Conservation (phyloP, 2,888 invertebrate species). For the Azorinus chamasolen region DNA sequence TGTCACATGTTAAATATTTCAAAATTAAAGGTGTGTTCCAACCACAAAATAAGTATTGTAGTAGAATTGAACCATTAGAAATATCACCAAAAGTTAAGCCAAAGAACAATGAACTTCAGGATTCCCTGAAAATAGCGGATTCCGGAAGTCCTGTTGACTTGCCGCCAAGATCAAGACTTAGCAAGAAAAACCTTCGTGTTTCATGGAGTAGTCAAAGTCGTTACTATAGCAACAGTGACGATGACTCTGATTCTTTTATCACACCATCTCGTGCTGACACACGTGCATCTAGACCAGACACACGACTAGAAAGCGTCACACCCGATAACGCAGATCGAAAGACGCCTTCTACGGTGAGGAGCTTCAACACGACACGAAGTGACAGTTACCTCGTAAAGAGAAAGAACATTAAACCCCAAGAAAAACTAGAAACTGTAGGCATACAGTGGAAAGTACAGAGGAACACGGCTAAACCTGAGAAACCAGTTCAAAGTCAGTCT, state of each 20-base stretch:
- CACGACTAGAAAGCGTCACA: conserved; percentile 5
- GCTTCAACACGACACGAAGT: conserved; percentile 40
- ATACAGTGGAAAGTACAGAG: conserved; percentile 66
- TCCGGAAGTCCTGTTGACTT: conserved; percentile 53
- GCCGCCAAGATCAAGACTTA: conserved; percentile 53
- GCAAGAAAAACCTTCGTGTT: conserved; percentile 66
- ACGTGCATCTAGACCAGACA: conserved; percentile 13
- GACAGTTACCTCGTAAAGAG: conserved; percentile 25
- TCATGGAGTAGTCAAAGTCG: conserved; percentile 69
- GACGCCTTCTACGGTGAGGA: conserved; percentile 35
- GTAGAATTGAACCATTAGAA: conserved; percentile 51
- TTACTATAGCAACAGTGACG: conserved; percentile 38
- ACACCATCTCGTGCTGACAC: conserved; percentile 34
- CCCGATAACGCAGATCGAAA: conserved; percentile 19
- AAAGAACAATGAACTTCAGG: conserved; percentile 27
- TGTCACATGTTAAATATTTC: conserved; percentile 68
- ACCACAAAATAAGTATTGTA: conserved; percentile 69
- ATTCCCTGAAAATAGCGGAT: conserved; percentile 43
- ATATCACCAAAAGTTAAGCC: conserved; percentile 30
- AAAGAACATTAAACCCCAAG: conserved; percentile 23
- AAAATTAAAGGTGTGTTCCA: conserved; percentile 69
- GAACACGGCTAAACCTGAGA: conserved; percentile 1
- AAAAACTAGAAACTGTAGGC: conserved; percentile 69
- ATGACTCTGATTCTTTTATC: conserved; percentile 9
- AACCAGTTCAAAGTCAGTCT: conserved; percentile 8